Evolutionary conservation across 2,797 vertebrate species (phyloP), one percentile per base, ranked within the genome.

Genomic region (Poecilia gillii): DNA sequence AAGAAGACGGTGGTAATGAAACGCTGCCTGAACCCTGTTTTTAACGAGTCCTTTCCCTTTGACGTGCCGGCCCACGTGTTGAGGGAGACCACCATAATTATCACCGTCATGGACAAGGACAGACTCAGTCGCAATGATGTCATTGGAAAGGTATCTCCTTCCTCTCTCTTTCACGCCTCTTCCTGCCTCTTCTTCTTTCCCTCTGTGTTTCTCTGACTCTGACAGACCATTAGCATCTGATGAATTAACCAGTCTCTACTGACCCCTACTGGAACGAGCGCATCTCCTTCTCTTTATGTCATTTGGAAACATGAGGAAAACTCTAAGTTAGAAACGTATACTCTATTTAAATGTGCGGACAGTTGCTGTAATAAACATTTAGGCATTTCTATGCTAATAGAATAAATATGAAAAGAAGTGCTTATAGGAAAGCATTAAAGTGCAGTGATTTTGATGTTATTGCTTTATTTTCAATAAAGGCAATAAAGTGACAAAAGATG

Each of bases 61-160:
- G 98, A 99, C 68, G 96, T 99, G 85, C 98, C 98, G 84, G 99
- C 98, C 18, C 98, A 99, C 92, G 97, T 98, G 86, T 96, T 99
- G 92, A 95, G 98, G 59, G 98, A 99, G 95, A 99, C 98, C 6
- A 99, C 98, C 92, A 99, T 99, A 85, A 96, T 99, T 93, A 99
- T 99, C 95, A 99, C 98, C 0, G 98, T 99, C 95, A 99, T 99
- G 98, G 98, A 99, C 95, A 99, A 99, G 95, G 98, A 99, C 95
- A 96, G 93, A 92, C 97, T 99, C 88, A 99, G 98, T 94, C 97
- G 98, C 92, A 99, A 99, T 11, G 98, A 99, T 13, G 98, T 99
- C 95, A 99, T 99, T 6, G 98, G 98, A 94, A 99, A 99, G 98
- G 98, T 99, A 94, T 87, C 79, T 79, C 86, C 88, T 83, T 85